These are phyloP conservation scores for Turritopsis rubra DNA, from an alignment of 30 jellyfish, hydroid and myxozoan genomes.

Conservation along the genomic window DNA sequence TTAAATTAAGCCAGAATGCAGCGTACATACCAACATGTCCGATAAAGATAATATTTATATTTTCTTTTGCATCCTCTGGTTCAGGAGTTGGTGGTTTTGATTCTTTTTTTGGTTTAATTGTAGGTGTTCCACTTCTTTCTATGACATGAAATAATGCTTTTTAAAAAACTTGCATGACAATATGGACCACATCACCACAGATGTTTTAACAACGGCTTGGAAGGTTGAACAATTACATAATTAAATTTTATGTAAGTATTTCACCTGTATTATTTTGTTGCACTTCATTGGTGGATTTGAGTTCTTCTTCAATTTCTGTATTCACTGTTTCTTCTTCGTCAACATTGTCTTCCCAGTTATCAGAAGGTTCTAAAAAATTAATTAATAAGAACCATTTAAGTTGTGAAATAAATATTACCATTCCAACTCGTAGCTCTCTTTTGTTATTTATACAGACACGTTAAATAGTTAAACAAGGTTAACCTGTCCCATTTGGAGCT, in stretches of 20 bases:
- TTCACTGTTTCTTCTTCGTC: constrained; percentile 23
- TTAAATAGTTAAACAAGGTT: too few relatives aligned
- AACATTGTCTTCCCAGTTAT: constrained; percentile 74
- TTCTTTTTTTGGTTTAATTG: constrained; percentile 11
- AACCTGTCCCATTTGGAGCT: constrained; percentile 1
- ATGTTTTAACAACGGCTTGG: too few relatives aligned
- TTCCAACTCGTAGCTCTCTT: background rate
- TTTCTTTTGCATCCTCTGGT: constrained; percentile 63
- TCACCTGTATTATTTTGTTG: background rate
- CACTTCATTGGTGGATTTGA: background rate
- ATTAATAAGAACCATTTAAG: too few relatives aligned
- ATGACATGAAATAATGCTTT: background rate
- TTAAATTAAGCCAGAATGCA: background rate
- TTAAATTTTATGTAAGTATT: too few relatives aligned
- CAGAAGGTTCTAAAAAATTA: constrained; percentile 35
- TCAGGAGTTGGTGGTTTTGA: constrained; percentile 35
- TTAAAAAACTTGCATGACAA: too few relatives aligned
- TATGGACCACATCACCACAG: too few relatives aligned
- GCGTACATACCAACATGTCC: constrained; percentile 95
- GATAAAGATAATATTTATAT: constrained; percentile 69
- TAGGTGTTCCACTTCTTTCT: background rate
- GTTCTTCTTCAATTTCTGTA: background rate
- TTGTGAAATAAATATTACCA: background rate
- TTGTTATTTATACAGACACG: background rate
- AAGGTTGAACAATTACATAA: too few relatives aligned